phyloP scores from a whole-genome alignment of 1,140 invertebrate genomes.

The Macrocentrus cingulum region DNA sequence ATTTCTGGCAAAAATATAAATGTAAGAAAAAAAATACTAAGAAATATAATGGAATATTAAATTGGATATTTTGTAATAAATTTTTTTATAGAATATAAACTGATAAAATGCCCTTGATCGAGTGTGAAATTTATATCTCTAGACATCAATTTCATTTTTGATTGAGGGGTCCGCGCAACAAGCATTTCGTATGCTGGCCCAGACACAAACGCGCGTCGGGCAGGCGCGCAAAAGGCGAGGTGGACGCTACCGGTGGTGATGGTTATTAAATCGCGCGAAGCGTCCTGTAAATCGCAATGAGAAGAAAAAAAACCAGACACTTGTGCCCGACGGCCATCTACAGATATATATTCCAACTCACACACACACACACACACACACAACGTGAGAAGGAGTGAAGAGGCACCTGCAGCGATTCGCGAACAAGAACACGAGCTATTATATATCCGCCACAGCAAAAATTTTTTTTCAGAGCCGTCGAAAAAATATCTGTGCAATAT shows the following conservation, averaged over 20 bases:
- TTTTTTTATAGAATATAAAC: constrained; percentile 2
- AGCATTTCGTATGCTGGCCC: no score
- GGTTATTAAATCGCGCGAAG: constrained; percentile 29
- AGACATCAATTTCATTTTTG: not conserved
- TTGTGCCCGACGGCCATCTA: not conserved
- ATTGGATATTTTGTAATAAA: not conserved
- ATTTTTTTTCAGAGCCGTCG: not conserved
- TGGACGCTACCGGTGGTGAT: constrained; percentile 8
- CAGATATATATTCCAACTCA: not conserved
- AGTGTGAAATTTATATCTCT: constrained; percentile 18
- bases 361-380: not conserved
- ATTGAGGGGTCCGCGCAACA: no score
- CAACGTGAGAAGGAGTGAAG: not conserved
- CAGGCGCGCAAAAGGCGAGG: no score
- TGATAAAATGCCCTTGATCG: constrained; percentile 12
- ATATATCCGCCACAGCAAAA: not conserved
- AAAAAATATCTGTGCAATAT: constrained; percentile 1
- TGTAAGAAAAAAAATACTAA: no score
- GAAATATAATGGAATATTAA: no score
- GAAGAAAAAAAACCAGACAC: constrained; percentile 8
- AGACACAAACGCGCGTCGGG: no score
- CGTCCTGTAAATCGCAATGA: constrained; percentile 13
- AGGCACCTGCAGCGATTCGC: constrained; percentile 12
- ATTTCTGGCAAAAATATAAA: no score
- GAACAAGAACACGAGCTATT: constrained; percentile 9